Evolutionary conservation across 64 coral and sea anemone genomes (phyloP), one percentile per base, ranked within the genome.

Genomic region (Stichodactyla mertensii): DNA sequence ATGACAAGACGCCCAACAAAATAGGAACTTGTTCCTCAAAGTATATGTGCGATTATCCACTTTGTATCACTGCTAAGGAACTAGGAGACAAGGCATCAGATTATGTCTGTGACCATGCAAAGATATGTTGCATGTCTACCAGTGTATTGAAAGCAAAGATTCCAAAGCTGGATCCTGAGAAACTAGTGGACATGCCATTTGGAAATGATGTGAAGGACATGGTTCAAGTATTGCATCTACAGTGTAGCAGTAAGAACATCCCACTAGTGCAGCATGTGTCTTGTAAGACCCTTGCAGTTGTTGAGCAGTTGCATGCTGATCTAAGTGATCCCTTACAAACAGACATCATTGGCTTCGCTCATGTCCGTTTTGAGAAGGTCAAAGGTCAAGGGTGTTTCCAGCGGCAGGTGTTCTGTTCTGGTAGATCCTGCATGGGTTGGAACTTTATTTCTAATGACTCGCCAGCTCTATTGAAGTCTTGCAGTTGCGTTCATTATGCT

Each of bases 91-190:
- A 88, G 52, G 53, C 71, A 18, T 61, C 82, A 15, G 61, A 61
- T 55, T 91, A 86, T 86, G 62, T 97, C 57, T 97, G 95, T 91
- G 95, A 97, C 61, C 95, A 97, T 56, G 95, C 92, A 19, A 97
- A 93, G 78, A 78, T 89, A 61, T 97, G 92, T 52, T 58, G 89
- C 27, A 57, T 28, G 7, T 80, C 89, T 0, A 79, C 52, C 7
- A 85, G 12, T 19, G 85, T 83, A 57, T 10, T 54, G 4, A 87
- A 90, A 64, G 92, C 95, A 79, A 88, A 71, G 58, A 88, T 91
- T 57, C 92, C 89, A n/a, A 54, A 55, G 27, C 87, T 97, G n/a
- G 83, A 77, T 45, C 52, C 28, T 77, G 86, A 93, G 60, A 91
- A 91, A 58, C 85, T 78, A 27, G 51, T 74, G 9, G 77, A 87